Percentiles rank a stretch among this genome's conserved stretches.
Evolutionary conservation across 2,888 invertebrate species (phyloP).

Genomic region (Iphiclides podalirius): DNA sequence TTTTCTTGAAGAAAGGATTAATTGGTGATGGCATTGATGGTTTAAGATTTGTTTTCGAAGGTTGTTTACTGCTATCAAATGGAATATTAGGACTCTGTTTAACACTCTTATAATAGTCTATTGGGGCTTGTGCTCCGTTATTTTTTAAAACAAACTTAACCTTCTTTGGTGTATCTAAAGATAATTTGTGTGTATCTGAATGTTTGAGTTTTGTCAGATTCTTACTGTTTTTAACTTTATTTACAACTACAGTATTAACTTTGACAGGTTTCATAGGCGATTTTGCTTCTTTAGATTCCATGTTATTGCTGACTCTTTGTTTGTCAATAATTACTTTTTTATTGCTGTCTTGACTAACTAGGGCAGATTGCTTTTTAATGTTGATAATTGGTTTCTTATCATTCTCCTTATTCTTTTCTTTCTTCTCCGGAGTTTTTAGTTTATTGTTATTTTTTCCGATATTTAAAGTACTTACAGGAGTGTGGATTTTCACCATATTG

Average conservation of each 20-base stretch:
- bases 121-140: slow-evolving; percentile 85
- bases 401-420: slow-evolving; percentile 27
- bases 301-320: slow-evolving; percentile 30
- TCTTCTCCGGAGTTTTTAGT: slow-evolving; percentile 25
- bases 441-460: slow-evolving; percentile 25
- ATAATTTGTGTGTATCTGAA: slow-evolving; percentile 30
- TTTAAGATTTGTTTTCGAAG: slow-evolving; percentile 87
- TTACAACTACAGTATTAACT: slow-evolving; percentile 38
- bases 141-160: slow-evolving; percentile 87
- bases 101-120: slow-evolving; percentile 86
- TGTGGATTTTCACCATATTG: not conserved
- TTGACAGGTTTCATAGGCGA: slow-evolving; percentile 12
- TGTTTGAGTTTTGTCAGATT: slow-evolving; percentile 36
- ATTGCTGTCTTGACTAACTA: slow-evolving; percentile 9
- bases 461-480: not conserved
- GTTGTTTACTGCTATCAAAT: slow-evolving; percentile 85
- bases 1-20: slow-evolving; percentile 87
- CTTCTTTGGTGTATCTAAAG: slow-evolving; percentile 74
- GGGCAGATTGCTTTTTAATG: not conserved
- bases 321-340: not conserved
- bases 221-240: slow-evolving; percentile 53
- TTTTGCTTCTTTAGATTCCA: slow-evolving; percentile 22
- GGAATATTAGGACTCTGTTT: slow-evolving; percentile 87
- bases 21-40: slow-evolving; percentile 85
- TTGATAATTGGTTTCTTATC: not conserved